These are phyloP conservation scores for Zapus hudsonius DNA, from an alignment of 2,113 vertebrate species.

Conservation along the genomic window DNA sequence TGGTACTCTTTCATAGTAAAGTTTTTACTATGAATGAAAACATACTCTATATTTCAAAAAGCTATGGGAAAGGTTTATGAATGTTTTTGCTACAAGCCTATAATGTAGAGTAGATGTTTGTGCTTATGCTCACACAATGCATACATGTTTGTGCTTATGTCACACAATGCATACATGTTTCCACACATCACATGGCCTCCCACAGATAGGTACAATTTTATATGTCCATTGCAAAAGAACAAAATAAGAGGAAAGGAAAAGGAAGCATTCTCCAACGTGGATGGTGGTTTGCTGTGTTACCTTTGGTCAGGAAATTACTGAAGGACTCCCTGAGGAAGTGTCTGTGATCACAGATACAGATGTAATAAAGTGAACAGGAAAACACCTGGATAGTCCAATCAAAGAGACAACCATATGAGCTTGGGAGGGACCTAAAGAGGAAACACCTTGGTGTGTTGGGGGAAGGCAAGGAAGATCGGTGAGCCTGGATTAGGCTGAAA, in stretches of 20 bases:
- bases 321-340: neutral
- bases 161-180: too few relatives aligned
- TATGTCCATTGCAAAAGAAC: too few relatives aligned
- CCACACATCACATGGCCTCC: too few relatives aligned
- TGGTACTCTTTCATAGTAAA: too few relatives aligned
- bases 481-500: neutral
- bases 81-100: neutral
- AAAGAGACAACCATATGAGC: neutral
- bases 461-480: neutral
- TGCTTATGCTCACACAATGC: neutral
- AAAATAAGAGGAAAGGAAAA: neutral
- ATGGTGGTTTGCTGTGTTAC: neutral
- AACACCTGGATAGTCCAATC: neutral
- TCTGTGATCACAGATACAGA: neutral
- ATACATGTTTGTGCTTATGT: neutral
- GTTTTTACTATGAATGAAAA: too few relatives aligned
- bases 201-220: too few relatives aligned
- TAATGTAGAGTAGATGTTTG: too few relatives aligned
- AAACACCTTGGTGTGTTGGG: rapidly evolving
- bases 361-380: neutral
- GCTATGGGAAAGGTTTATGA: neutral
- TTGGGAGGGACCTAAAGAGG: neutral
- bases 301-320: neutral
- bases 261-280: neutral
- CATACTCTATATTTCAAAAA: neutral